Evolutionary conservation across 2,113 vertebrate species (phyloP).

Genomic region (Platichthys stellatus): DNA sequence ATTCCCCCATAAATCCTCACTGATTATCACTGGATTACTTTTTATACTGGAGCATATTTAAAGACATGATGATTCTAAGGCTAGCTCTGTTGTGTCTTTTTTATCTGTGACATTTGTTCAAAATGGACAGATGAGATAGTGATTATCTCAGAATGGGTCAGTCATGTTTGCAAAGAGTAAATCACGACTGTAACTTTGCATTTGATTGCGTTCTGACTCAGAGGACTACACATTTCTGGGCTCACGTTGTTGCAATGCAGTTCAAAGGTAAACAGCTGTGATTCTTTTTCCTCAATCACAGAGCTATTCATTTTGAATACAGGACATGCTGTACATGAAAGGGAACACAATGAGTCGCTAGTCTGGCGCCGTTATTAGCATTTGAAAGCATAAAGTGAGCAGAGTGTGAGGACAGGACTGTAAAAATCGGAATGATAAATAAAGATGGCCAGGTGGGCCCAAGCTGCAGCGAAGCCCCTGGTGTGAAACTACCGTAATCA

Average conservation of each 20-base stretch:
- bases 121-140: background rate
- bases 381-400: background rate
- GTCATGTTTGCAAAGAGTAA: too few relatives aligned
- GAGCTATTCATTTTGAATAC: background rate
- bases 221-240: background rate
- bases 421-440: background rate
- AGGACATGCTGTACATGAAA: background rate
- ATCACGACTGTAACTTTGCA: background rate
- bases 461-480: background rate
- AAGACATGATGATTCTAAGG: too few relatives aligned
- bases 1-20: too few relatives aligned
- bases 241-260: background rate
- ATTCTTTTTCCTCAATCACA: background rate
- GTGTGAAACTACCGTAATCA: background rate
- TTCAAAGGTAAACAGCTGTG: background rate
- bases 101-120: background rate
- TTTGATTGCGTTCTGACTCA: background rate
- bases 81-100: background rate
- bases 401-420: background rate
- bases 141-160: background rate
- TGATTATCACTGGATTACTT: too few relatives aligned
- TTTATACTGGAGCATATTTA: too few relatives aligned
- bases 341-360: background rate
- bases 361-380: background rate
- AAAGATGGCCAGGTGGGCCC: background rate